Base-by-base conservation (phyloP, 2,113 vertebrate species). In the Eolophus roseicapilla region DNA sequence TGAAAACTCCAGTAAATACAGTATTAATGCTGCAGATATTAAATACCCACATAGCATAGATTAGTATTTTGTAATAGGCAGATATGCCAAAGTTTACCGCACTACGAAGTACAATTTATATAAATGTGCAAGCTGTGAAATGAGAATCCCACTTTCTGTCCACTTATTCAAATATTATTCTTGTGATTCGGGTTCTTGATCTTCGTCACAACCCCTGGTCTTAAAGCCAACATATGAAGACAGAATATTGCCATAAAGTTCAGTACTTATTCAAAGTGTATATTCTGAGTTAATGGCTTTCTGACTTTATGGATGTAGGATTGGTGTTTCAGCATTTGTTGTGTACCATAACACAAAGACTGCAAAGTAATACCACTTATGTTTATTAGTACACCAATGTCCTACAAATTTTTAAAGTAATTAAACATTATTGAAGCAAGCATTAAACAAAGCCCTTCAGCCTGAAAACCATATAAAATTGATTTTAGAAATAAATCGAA, bases 211-310 rank as follows among this genome's bases (percentile, higher is more conserved):
- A 96, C 75, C 73, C 80, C 96, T 64, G 39, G 78, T 92, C 86
- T 97, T 90, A 96, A 88, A 94, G 94, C 95, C 96, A 93, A 95
- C 59, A 69, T 76, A 97, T 53, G 91, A 85, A 84, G 90, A 95
- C 53, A 96, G 94, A 96, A 94, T 90, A 97, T 71, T 94, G 95
- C 76, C 93, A 95, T 67, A 75, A 96, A 90, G 68, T 96, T 95
- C 82, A 88, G 90, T 86, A 97, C 98, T 98, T 98, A 97, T 97
- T 94, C 84, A n/a, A 97, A 97, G 97, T 98, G 97, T 98, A 96
- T 97, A 98, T 97, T 98, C 98, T 96, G 97, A 97, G 97, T 97
- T 98, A 98, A 97, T 97, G 97, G 98, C 98, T 98, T 97, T 93
- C 87, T 96, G 95, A 70, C 94, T 97, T 97, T 97, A 95, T 89